A percentile compares a stretch with the other conserved stretches of the same genome.
Conservation (phyloP, 2,797 vertebrate species). For the Gephyroberyx darwinii region DNA sequence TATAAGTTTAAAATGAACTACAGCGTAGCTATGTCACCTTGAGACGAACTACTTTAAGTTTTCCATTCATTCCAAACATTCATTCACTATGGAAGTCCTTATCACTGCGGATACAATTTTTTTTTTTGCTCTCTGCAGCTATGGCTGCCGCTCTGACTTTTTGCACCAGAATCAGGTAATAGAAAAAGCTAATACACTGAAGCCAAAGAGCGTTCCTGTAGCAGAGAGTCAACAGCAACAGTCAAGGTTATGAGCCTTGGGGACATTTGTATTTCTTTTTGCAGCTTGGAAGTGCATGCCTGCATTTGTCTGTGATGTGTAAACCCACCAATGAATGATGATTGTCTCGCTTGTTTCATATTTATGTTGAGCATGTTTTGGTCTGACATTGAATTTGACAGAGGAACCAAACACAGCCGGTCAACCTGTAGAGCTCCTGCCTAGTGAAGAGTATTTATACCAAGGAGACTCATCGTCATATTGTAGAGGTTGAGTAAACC, state of each 20-base stretch:
- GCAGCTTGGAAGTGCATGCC: neutral
- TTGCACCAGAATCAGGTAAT: conserved; percentile 13
- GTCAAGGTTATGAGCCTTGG: neutral
- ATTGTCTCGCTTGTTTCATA: neutral
- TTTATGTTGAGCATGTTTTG: neutral
- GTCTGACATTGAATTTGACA: neutral
- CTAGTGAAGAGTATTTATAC: neutral
- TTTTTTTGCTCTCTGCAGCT: conserved; percentile 3
- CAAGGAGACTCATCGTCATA: neutral
- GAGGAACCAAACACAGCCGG: neutral
- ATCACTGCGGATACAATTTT: conserved; percentile 28
- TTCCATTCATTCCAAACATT: conserved; percentile 7
- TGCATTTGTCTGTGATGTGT: neutral
- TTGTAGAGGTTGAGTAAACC: neutral
- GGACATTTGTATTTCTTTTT: neutral
- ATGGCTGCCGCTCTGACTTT: conserved; percentile 21
- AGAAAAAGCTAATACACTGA: neutral
- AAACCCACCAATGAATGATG: too few relatives aligned
- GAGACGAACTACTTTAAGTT: conserved; percentile 42
- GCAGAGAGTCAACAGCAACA: neutral
- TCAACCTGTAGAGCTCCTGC: neutral
- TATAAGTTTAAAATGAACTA: conserved; percentile 1
- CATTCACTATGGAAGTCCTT: conserved; percentile 29
- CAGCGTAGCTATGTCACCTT: conserved; percentile 39
- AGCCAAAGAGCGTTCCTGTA: neutral